These are phyloP conservation scores for Oscheius sp. DNA, from an alignment of 2,888 invertebrate genomes.

Conservation along the genomic window DNA sequence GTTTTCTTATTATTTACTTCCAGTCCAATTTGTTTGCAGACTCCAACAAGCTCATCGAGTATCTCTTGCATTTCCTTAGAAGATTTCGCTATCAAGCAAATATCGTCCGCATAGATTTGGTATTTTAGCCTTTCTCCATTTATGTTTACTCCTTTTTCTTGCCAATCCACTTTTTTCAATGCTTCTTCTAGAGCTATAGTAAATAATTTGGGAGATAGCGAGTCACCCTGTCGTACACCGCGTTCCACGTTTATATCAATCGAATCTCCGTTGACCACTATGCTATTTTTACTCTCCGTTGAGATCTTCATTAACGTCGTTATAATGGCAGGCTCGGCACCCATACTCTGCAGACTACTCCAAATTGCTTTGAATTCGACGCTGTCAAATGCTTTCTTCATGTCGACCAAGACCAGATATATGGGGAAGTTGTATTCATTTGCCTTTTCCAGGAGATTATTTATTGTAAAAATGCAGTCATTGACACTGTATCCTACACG, in stretches of 20 bases:
- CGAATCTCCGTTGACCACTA: no score
- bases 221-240: constrained; percentile 38
- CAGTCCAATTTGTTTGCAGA: no score
- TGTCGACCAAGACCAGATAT: constrained; percentile 41
- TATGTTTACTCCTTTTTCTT: constrained; percentile 38
- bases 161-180: constrained; percentile 38
- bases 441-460: constrained; percentile 1
- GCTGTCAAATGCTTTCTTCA: constrained; percentile 39
- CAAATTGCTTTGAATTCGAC: constrained; percentile 34
- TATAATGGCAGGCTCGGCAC: constrained; percentile 12
- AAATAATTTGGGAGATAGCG: constrained; percentile 38
- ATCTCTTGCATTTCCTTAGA: no score
- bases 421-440: constrained; percentile 41
- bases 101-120: constrained; percentile 45
- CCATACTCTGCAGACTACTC: constrained; percentile 13
- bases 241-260: background rate
- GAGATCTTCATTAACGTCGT: background rate
- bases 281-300: background rate
- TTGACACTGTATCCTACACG: constrained; percentile 9
- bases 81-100: no score
- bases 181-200: constrained; percentile 35
- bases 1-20: no score
- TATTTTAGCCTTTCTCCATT: constrained; percentile 35
- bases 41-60: no score
- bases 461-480: constrained; percentile 32